Percentiles rank a stretch among this genome's conserved stretches.
Evolutionary conservation across 1,140 invertebrate species (phyloP).

Genomic region (Argopecten irradians): DNA sequence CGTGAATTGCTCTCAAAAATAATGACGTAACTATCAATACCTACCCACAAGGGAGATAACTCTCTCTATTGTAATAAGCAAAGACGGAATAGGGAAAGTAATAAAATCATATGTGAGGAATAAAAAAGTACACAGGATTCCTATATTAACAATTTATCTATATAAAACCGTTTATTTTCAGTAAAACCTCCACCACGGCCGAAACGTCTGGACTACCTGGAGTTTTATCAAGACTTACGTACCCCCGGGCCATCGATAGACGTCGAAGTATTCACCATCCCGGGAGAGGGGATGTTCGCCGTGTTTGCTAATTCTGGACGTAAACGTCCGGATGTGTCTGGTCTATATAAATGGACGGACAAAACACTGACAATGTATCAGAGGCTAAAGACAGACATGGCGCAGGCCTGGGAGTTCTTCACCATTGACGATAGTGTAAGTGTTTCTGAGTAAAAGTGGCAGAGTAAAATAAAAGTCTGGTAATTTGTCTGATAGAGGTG

Average conservation of each 20-base stretch:
- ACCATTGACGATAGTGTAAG: slow-evolving; percentile 68
- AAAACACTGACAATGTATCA: slow-evolving; percentile 69
- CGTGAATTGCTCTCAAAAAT: too few species aligned
- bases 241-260: slow-evolving; percentile 69
- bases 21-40: too few species aligned
- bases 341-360: slow-evolving; percentile 71
- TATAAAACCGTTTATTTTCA: too few species aligned
- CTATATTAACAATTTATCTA: too few species aligned
- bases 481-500: not conserved
- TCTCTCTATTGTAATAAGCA: too few species aligned
- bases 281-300: slow-evolving; percentile 71
- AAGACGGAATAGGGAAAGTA: too few species aligned
- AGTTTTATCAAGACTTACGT: slow-evolving; percentile 67
- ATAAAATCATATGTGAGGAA: too few species aligned
- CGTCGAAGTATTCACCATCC: slow-evolving; percentile 71
- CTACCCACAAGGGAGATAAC: too few species aligned
- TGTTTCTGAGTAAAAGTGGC: not conserved
- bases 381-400: slow-evolving; percentile 64
- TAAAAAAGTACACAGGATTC: too few species aligned
- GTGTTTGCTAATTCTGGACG: slow-evolving; percentile 64
- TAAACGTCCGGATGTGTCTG: slow-evolving; percentile 52
- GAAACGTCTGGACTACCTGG: slow-evolving; percentile 69
- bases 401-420: slow-evolving; percentile 71
- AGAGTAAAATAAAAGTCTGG: not conserved
- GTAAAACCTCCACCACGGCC: not conserved